phyloP scores from a whole-genome alignment of 2,797 vertebrate genomes.

The Sebastiscus albofasciatus region DNA sequence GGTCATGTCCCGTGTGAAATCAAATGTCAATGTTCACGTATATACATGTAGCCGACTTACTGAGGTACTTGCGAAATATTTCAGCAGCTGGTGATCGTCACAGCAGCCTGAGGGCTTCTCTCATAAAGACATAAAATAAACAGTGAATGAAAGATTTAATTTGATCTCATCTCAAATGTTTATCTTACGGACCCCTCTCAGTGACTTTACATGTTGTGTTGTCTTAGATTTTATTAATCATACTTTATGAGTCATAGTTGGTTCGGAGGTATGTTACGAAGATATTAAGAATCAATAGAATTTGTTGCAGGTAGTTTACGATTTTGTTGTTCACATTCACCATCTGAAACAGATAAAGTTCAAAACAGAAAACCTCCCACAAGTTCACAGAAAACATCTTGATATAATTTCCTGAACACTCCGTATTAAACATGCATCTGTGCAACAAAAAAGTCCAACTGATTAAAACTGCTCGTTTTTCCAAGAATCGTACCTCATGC shows the following conservation, averaged over 20 bases:
- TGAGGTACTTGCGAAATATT: neutral
- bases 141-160: neutral
- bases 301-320: neutral
- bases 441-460: neutral
- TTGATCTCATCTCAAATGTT: neutral
- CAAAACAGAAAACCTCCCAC: neutral
- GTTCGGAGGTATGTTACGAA: neutral
- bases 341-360: neutral
- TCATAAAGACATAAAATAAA: neutral
- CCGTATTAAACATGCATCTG: neutral
- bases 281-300: neutral
- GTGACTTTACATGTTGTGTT: neutral
- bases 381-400: neutral
- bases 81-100: neutral
- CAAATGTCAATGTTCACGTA: neutral
- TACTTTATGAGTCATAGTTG: neutral
- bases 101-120: neutral
- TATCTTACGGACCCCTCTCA: neutral
- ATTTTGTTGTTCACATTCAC: neutral
- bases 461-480: conserved; percentile 1
- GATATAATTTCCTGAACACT: neutral
- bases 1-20: no score
- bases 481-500: neutral
- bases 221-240: neutral
- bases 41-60: neutral